A percentile compares a stretch with the other conserved stretches of the same genome.
phyloP scores from a whole-genome alignment of 2,797 vertebrate species.

The Macrochelys suwanniensis region DNA sequence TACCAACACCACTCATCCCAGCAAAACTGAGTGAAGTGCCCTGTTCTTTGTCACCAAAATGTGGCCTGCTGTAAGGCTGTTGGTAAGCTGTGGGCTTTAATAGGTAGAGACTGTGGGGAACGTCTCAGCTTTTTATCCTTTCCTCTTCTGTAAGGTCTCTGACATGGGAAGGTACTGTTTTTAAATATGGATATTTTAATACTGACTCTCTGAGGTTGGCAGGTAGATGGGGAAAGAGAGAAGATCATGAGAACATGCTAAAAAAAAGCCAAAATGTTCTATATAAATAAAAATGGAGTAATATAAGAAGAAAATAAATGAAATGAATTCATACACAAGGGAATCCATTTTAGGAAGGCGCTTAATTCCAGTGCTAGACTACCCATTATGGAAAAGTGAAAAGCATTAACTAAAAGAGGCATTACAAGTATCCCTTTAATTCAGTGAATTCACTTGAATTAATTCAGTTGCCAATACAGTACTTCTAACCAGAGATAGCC shows the following conservation, averaged over 20 bases:
- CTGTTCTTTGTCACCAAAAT: constrained; percentile 45
- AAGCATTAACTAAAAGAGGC: constrained; percentile 69
- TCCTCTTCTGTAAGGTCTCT: constrained; percentile 25
- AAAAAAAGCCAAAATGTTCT: constrained; percentile 35
- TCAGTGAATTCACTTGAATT: constrained; percentile 10
- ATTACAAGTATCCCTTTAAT: neutral
- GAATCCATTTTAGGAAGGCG: constrained; percentile 66
- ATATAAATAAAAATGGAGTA: constrained; percentile 47
- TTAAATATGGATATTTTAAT: constrained; percentile 66
- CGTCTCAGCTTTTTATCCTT: constrained; percentile 32
- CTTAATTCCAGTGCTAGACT: constrained; percentile 51
- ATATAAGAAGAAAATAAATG: constrained; percentile 63
- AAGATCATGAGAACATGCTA: neutral
- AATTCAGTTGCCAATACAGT: constrained; percentile 6
- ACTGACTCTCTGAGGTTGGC: constrained; percentile 7
- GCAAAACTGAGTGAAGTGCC: neutral
- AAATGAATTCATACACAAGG: constrained; percentile 62
- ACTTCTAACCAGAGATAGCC: constrained; percentile 17
- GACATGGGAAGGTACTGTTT: neutral
- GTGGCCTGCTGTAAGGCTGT: neutral
- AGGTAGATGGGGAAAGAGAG: constrained; percentile 43
- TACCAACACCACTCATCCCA: neutral
- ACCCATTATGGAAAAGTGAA: constrained; percentile 61
- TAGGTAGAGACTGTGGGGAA: constrained; percentile 31
- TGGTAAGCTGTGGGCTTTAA: constrained; percentile 44